Conservation (phyloP, 2,113 vertebrate genomes). For the Paradisaea rubra region DNA sequence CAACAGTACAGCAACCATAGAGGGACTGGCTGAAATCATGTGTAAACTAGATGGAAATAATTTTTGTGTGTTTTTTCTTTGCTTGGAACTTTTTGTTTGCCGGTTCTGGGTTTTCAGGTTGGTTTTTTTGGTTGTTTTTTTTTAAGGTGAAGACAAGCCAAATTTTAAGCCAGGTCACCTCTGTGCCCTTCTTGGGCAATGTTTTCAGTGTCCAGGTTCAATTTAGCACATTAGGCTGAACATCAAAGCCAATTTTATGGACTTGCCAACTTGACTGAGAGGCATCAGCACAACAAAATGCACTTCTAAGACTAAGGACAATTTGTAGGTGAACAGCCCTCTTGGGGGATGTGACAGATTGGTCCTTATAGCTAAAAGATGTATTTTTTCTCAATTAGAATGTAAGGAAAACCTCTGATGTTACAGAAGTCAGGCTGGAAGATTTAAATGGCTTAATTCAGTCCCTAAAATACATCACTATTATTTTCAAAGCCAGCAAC, state of each 20-base stretch:
- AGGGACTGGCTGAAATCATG: neutral
- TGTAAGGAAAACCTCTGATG: neutral
- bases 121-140: neutral
- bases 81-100: neutral
- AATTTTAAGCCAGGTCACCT: neutral
- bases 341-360: neutral
- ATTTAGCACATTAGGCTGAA: neutral
- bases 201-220: neutral
- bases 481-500: neutral
- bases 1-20: neutral
- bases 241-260: neutral
- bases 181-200: neutral
- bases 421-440: neutral
- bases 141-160: neutral
- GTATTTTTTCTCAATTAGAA: neutral
- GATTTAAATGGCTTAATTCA: neutral
- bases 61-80: neutral
- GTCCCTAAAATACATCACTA: neutral
- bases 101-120: neutral
- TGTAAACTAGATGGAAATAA: neutral
- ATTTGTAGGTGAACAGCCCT: neutral
- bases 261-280: neutral
- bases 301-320: neutral
- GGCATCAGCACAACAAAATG: neutral
- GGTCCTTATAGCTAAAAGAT: neutral